A percentile compares a stretch with the other conserved stretches of the same genome.
phyloP scores from a whole-genome alignment of 2,797 vertebrate species.

The Acipenser transmontanus region DNA sequence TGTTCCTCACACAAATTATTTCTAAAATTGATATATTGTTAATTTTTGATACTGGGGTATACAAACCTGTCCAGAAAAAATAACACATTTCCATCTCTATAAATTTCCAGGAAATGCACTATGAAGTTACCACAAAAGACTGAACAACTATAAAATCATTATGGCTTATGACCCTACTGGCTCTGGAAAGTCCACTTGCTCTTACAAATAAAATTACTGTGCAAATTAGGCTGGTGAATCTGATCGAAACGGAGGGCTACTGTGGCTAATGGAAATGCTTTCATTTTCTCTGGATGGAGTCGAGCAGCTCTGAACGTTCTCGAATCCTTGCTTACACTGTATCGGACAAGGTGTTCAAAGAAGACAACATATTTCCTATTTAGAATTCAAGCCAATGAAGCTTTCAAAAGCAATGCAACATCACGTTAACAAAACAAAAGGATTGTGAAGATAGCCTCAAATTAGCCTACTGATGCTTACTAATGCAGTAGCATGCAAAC shows the following conservation, averaged over 20 bases:
- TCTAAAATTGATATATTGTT: no score
- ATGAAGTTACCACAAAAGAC: slow-evolving; percentile 1
- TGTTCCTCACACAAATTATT: no score
- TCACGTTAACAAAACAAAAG: background rate
- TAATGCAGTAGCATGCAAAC: slow-evolving; percentile 1
- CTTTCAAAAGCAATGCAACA: background rate
- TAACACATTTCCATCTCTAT: background rate
- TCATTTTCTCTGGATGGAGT: background rate
- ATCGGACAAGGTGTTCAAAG: background rate
- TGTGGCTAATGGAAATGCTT: background rate
- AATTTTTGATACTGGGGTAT: no score
- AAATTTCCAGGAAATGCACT: slow-evolving; percentile 2
- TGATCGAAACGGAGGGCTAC: background rate
- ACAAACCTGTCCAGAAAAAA: no score
- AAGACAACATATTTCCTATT: background rate
- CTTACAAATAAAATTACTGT: background rate
- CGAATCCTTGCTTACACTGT: background rate
- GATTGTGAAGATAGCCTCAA: background rate
- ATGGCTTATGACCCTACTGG: background rate
- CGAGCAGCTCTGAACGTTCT: slow-evolving; percentile 6
- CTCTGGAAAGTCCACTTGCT: background rate
- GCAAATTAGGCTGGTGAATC: background rate
- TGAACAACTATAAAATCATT: background rate
- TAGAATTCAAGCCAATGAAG: background rate
- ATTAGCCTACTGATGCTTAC: background rate